A percentile compares a stretch with the other conserved stretches of the same genome.
Evolutionary conservation across 2,797 vertebrate species (phyloP).

Genomic region (Eidolon dupreanum): DNA sequence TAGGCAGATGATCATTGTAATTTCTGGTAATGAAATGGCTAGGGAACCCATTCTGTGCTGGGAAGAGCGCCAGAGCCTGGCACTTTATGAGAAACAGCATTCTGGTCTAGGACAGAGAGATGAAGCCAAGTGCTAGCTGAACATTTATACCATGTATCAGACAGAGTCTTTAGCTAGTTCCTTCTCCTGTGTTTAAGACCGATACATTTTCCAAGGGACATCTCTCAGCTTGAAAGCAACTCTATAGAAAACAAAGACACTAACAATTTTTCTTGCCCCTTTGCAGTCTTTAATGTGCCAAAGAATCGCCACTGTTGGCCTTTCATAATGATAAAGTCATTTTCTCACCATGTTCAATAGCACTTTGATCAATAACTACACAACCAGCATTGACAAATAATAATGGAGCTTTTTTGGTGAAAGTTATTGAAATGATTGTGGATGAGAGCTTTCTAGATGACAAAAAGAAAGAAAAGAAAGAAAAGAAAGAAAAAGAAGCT

Average conservation of each 20-base stretch:
- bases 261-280: conserved; percentile 11
- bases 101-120: conserved; percentile 49
- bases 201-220: conserved; percentile 16
- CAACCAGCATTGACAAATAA: background rate
- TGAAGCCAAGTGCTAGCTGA: background rate
- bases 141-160: background rate
- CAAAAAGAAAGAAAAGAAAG: background rate
- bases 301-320: background rate
- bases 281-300: background rate
- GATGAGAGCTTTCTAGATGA: background rate
- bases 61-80: conserved; percentile 73
- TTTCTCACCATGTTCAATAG: conserved; percentile 39
- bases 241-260: conserved; percentile 30
- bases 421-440: background rate
- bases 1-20: conserved; percentile 70
- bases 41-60: conserved; percentile 44
- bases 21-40: conserved; percentile 79
- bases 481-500: background rate
- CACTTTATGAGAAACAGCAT: conserved; percentile 71
- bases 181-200: background rate
- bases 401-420: background rate
- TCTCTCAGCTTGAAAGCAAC: background rate
- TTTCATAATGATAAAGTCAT: background rate
- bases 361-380: background rate
- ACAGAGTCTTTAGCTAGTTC: conserved; percentile 39